Base-by-base conservation (phyloP, 2,888 invertebrate genomes). In the Netelia virgata region DNA sequence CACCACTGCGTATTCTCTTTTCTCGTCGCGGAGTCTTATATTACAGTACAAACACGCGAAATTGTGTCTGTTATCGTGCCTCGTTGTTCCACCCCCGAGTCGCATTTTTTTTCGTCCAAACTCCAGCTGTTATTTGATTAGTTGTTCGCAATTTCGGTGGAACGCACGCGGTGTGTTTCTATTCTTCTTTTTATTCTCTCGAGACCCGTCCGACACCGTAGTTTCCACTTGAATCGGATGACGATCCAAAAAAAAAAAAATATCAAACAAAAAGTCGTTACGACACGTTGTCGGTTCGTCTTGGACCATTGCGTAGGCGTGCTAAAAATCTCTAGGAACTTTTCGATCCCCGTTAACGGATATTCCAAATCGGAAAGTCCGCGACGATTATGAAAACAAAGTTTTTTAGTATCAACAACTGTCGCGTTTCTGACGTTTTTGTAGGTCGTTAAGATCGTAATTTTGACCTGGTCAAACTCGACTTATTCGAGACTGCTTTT, bases 1-100 rank as follows among this genome's bases (percentile, higher is more conserved):
- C 20, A 76, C 64, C 41, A 36, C 50, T 70, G 55, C 41, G 28
- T 47, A 10, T 28, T 47, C 66, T 11, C 43, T 18, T 14, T 73
- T 43, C 41, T 11, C 43, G 11, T 63, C 23, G 47, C 43, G 2
- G 18, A 64, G 23, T 77, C 20, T 55, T 50, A 66, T 72, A 72
- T 66, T 47, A 66, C 55, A 18, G 36, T n/a, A 57, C 57, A 50
- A 73, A 47, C 28, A 50, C 47, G 20, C 55, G 55, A 64, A 64
- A 72, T 73, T 73, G 64, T 66, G 16, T 72, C 64, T 53, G n/a
- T 79, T 72, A 59, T 79, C 47, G 79, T 57, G 41, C 36, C 63
- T 9, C 43, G 50, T 72, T 20, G 2, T 57, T 55, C 18, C 53
- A 55, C 23, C 28, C 11, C 50, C 50, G 18, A 18, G 14, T 41